Conservation (phyloP, 2,888 invertebrate species). For the Melinaea menophilus region DNA sequence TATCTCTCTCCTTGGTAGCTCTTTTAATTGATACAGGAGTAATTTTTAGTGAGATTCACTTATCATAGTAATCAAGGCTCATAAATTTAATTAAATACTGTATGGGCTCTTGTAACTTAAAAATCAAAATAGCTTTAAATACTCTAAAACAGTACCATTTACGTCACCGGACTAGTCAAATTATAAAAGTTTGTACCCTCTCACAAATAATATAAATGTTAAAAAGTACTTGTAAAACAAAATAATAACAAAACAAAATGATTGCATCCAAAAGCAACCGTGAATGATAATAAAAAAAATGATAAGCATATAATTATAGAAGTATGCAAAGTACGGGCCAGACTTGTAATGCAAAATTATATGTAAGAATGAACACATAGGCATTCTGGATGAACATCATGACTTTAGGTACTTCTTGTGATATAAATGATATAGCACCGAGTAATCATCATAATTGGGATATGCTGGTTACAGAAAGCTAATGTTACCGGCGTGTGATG, state of each 20-base stretch:
- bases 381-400: slow-evolving; percentile 30
- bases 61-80: slow-evolving; percentile 27
- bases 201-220: slow-evolving; percentile 44
- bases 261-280: slow-evolving; percentile 23
- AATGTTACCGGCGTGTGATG: slow-evolving; percentile 49
- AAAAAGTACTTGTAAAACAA: slow-evolving; percentile 27
- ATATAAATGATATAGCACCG: slow-evolving; percentile 63
- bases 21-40: slow-evolving; percentile 29
- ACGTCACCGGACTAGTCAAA: slow-evolving; percentile 58
- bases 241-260: slow-evolving; percentile 27
- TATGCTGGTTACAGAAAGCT: slow-evolving; percentile 44
- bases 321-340: slow-evolving; percentile 30
- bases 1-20: not conserved
- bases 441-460: slow-evolving; percentile 53
- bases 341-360: slow-evolving; percentile 22
- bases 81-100: slow-evolving; percentile 21
- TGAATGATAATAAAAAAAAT: slow-evolving; percentile 22
- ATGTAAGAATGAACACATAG: slow-evolving; percentile 37
- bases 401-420: slow-evolving; percentile 38
- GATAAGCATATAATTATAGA: slow-evolving; percentile 25
- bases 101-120: slow-evolving; percentile 25
- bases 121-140: slow-evolving; percentile 32
- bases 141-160: slow-evolving; percentile 35
- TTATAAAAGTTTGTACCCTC: slow-evolving; percentile 67
- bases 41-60: slow-evolving; percentile 57